Conservation (phyloP, 2,113 vertebrate genomes). For the Syngnathus typhle region DNA sequence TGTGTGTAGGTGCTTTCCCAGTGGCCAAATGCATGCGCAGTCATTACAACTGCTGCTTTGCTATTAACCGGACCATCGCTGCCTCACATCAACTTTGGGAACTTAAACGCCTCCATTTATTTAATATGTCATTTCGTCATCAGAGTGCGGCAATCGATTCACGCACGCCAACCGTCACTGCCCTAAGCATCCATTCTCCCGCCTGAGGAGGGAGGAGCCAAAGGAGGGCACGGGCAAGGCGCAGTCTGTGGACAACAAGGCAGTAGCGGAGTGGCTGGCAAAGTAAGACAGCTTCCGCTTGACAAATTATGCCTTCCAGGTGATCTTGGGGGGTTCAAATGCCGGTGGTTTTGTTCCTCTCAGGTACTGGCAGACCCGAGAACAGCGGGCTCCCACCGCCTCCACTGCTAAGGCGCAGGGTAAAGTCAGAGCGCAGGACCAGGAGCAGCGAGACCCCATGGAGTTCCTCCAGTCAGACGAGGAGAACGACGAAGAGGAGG, state of each 20-base stretch:
- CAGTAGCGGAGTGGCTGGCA: constrained; percentile 91
- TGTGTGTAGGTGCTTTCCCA: background rate
- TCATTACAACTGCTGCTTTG: too few species aligned
- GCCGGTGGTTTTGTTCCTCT: background rate
- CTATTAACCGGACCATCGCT: background rate
- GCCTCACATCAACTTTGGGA: background rate
- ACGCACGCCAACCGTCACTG: constrained; percentile 97
- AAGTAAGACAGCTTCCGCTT: constrained; percentile 73
- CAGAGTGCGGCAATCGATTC: constrained; percentile 92
- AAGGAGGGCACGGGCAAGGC: constrained; percentile 74
- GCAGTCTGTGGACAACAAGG: constrained; percentile 87
- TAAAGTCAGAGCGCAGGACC: constrained; percentile 77
- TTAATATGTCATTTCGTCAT: background rate
- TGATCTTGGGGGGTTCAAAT: background rate
- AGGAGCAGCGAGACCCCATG: constrained; percentile 95
- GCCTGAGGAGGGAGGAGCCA: constrained; percentile 89
- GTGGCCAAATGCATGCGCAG: background rate
- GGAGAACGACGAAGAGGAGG: constrained; percentile 83
- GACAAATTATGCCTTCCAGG: background rate
- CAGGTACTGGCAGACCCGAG: constrained; percentile 92
- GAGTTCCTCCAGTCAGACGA: constrained; percentile 88
- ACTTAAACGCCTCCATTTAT: background rate
- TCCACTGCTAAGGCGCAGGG: constrained; percentile 72
- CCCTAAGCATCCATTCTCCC: constrained; percentile 89
- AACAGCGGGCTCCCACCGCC: constrained; percentile 79